Conservation (phyloP, 2,797 vertebrate species). For the Chiroxiphia lanceolata region DNA sequence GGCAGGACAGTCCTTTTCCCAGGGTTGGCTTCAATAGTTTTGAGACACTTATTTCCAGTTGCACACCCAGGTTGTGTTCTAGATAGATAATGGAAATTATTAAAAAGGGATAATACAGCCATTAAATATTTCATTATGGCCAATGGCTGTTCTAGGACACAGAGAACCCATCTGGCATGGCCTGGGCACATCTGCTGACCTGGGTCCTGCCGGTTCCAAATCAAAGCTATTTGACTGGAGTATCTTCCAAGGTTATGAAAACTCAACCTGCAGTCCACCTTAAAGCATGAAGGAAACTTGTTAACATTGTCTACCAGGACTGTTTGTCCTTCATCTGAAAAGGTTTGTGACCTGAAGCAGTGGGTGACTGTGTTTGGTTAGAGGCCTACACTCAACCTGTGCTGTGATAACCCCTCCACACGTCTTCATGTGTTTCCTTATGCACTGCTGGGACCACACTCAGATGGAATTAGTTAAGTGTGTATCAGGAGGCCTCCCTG, state of each 20-base stretch:
- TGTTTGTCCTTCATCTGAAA: background rate
- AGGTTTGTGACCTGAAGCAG: background rate
- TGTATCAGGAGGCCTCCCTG: background rate
- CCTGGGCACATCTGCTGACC: background rate
- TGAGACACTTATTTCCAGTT: background rate
- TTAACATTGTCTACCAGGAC: background rate
- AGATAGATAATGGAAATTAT: background rate
- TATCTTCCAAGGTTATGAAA: background rate
- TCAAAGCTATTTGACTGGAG: background rate
- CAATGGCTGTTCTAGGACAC: background rate
- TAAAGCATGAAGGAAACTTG: background rate
- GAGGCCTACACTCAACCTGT: background rate
- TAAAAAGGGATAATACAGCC: background rate
- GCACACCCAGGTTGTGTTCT: background rate
- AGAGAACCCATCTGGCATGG: background rate
- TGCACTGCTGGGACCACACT: background rate
- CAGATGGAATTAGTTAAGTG: rapidly evolving
- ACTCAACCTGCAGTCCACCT: background rate
- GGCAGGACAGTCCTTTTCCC: background rate
- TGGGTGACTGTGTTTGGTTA: background rate
- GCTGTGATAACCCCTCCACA: rapidly evolving
- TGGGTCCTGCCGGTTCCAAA: background rate
- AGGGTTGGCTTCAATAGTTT: background rate
- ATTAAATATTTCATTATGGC: background rate
- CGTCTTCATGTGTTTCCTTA: background rate